Conservation (phyloP, 2,797 vertebrate species). For the Holocentrus rufus region DNA sequence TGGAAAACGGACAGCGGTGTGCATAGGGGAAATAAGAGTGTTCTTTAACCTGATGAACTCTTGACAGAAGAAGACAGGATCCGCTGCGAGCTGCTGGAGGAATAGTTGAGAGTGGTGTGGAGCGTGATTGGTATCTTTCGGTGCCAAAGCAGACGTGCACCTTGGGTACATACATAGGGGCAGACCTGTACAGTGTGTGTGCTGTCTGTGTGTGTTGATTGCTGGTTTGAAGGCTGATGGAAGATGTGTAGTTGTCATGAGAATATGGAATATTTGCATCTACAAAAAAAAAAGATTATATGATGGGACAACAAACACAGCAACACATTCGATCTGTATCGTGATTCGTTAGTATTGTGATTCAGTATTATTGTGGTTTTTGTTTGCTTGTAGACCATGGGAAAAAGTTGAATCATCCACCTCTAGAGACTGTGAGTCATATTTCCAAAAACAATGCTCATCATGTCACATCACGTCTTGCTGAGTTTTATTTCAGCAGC, state of each 20-base stretch:
- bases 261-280: slow-evolving; percentile 29
- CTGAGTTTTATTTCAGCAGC: no score
- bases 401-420: no score
- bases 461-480: no score
- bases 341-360: no score
- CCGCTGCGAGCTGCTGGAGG: slow-evolving; percentile 60
- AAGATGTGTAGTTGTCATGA: slow-evolving; percentile 39
- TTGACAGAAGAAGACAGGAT: slow-evolving; percentile 70
- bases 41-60: slow-evolving; percentile 75
- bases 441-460: no score
- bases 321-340: no score
- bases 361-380: no score
- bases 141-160: slow-evolving; percentile 58
- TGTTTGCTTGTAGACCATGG: no score
- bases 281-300: neutral
- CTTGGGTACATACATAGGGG: slow-evolving; percentile 20
- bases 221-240: slow-evolving; percentile 41
- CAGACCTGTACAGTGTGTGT: slow-evolving; percentile 25
- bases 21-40: slow-evolving; percentile 52
- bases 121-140: slow-evolving; percentile 61
- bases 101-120: slow-evolving; percentile 57
- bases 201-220: slow-evolving; percentile 26
- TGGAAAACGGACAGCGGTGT: slow-evolving; percentile 17
- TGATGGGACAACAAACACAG: neutral
- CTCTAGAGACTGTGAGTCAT: no score